These are phyloP conservation scores for Drosophila rufa DNA, from an alignment of 1,140 invertebrate genomes.

Conservation along the genomic window DNA sequence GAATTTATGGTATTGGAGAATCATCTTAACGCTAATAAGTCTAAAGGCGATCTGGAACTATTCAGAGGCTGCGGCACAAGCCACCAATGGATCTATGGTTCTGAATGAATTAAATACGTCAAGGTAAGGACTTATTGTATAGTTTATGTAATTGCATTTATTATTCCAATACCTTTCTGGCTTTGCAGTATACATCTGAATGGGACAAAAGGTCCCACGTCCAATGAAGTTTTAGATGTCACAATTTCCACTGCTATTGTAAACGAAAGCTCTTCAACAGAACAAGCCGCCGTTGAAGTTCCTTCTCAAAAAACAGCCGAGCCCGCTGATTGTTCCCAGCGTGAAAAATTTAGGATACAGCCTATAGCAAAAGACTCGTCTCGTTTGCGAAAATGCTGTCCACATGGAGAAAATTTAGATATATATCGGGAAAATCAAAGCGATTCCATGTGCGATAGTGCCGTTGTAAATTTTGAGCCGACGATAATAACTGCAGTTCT, in stretches of 20 bases:
- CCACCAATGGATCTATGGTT: neutral
- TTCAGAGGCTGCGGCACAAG: neutral
- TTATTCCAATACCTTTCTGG: neutral
- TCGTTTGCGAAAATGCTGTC: slow-evolving; percentile 74
- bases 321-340: slow-evolving; percentile 74
- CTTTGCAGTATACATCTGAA: neutral
- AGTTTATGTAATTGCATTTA: neutral
- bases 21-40: slow-evolving; percentile 8
- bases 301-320: slow-evolving; percentile 2
- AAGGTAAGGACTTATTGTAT: neutral
- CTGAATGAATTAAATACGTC: neutral
- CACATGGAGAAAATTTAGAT: slow-evolving; percentile 74
- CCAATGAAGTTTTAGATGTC: neutral
- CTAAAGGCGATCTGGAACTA: neutral
- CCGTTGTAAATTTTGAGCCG: slow-evolving; percentile 59
- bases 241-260: neutral
- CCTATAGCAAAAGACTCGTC: slow-evolving; percentile 50
- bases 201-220: neutral
- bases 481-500: slow-evolving; percentile 69
- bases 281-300: neutral
- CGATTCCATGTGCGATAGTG: slow-evolving; percentile 69
- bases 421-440: slow-evolving; percentile 74
- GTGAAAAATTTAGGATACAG: slow-evolving; percentile 63
- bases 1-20: slow-evolving; percentile 15
- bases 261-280: slow-evolving; percentile 1